Evolutionary conservation across 2,113 vertebrate species (phyloP), one percentile per base, ranked within the genome.

Genomic region (Anhinga anhinga): DNA sequence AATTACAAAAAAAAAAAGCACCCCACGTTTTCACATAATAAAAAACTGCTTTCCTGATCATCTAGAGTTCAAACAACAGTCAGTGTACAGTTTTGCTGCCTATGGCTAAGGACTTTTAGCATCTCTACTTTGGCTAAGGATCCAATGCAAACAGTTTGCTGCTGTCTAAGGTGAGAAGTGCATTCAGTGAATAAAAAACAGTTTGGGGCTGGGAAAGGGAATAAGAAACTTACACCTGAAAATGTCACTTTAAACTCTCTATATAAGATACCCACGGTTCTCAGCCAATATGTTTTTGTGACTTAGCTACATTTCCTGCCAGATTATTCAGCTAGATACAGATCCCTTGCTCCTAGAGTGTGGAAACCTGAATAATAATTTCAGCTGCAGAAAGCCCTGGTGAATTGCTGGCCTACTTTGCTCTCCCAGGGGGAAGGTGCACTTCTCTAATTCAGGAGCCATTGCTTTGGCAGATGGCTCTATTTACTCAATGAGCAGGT

Each of bases 321-420:
- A 90, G 89, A 71, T 82, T 83, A 77, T 93, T 93, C 89, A 91
- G 18, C 59, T 91, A 34, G 82, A 89, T 91, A 87, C 59, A 90
- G 91, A 93, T 95, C 63, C 71, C 52, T 82, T 80, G 50, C 82
- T 94, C 72, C 76, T 93, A n/a, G 73, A 86, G 84, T 27, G 59
- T 92, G 82, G 95, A 96, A 97, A 94, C 74, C 83, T 93, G 93
- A 96, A 95, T 95, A 93, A 96, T 94, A 91, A 95, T 90, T 83
- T 50, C 81, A 95, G 74, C 78, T 93, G 95, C 94, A 85, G 87
- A 94, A 94, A 82, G 80, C 89, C 87, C 93, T 63, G 69, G 91
- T 97, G 97, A 86, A 45, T 95, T 2, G n/a, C 65, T 95, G 96
- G 86, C 96, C 96, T 94, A 93, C 84, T 95, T 97, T 93, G 52